Percentiles rank a stretch among this genome's conserved stretches.
phyloP scores from a whole-genome alignment of 2,113 vertebrate genomes.

The Ictalurus punctatus region DNA sequence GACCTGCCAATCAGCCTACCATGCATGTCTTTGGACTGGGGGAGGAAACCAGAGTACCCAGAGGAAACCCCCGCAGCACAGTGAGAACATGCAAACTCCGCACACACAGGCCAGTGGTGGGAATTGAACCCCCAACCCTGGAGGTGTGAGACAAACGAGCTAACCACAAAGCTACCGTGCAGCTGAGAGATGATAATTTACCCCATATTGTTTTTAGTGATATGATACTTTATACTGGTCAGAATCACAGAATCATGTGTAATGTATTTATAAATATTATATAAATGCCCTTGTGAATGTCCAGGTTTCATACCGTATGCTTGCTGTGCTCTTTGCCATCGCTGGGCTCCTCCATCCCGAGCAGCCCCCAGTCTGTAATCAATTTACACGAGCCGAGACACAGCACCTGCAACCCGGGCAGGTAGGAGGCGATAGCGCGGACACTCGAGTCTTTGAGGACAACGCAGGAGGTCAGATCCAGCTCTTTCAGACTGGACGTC shows the following conservation, averaged over 20 bases:
- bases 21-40: too few relatives aligned
- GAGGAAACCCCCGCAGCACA: too few relatives aligned
- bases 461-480: slow-evolving; percentile 80
- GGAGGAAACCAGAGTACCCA: too few relatives aligned
- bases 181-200: not conserved
- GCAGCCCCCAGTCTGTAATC: slow-evolving; percentile 80
- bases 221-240: not conserved
- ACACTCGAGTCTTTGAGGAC: slow-evolving; percentile 75
- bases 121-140: too few relatives aligned
- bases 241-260: not conserved
- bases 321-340: slow-evolving; percentile 47
- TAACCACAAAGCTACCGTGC: too few relatives aligned
- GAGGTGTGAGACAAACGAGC: too few relatives aligned
- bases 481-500: slow-evolving; percentile 64
- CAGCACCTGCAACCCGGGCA: slow-evolving; percentile 73
- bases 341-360: slow-evolving; percentile 71
- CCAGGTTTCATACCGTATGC: slow-evolving; percentile 60
- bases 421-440: slow-evolving; percentile 71
- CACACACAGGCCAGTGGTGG: too few relatives aligned
- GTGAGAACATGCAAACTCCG: too few relatives aligned
- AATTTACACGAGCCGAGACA: slow-evolving; percentile 80
- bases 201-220: too few relatives aligned
- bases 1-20: too few relatives aligned
- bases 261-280: not conserved
- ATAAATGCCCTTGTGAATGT: too few relatives aligned